A percentile compares a stretch with the other conserved stretches of the same genome.
Conservation (phyloP, 2,888 invertebrate species). For the Boloria selene region DNA sequence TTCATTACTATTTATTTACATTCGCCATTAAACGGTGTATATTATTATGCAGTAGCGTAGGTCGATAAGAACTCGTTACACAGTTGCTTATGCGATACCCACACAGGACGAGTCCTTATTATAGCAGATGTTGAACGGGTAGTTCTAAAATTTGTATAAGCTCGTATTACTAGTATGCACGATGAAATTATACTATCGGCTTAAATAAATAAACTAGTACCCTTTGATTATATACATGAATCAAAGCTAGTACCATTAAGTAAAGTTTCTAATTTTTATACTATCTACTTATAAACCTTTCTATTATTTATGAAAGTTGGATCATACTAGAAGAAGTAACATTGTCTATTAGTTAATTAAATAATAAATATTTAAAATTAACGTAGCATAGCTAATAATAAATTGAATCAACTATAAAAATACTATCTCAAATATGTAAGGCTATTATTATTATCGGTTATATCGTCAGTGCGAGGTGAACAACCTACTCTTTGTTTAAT, state of each 20-base stretch:
- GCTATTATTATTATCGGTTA: conserved; percentile 38
- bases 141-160: conserved; percentile 19
- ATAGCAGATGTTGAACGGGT: conserved; percentile 22
- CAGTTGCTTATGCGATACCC: conserved; percentile 31
- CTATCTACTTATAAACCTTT: too few species aligned
- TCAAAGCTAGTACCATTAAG: too few species aligned
- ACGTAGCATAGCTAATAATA: not conserved
- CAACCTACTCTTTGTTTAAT: conserved; percentile 38
- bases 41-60: conserved; percentile 29
- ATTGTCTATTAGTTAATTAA: not conserved
- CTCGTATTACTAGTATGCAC: conserved; percentile 5
- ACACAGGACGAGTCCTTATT: conserved; percentile 35
- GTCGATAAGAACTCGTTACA: conserved; percentile 35
- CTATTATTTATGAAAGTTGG: not conserved
- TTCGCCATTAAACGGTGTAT: conserved; percentile 5
- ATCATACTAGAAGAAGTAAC: not conserved
- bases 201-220: too few species aligned
- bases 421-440: conserved; percentile 34
- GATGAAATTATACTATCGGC: too few species aligned
- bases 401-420: conserved; percentile 21
- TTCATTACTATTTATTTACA: conserved; percentile 2
- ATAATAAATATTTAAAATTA: not conserved
- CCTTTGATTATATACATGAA: too few species aligned
- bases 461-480: conserved; percentile 36
- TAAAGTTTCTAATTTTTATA: too few species aligned